Percentiles rank a stretch among this genome's conserved stretches.
Evolutionary conservation across 30 jellyfish, hydroid and myxozoan genomes (phyloP).

Genomic region (Mastigias papua): DNA sequence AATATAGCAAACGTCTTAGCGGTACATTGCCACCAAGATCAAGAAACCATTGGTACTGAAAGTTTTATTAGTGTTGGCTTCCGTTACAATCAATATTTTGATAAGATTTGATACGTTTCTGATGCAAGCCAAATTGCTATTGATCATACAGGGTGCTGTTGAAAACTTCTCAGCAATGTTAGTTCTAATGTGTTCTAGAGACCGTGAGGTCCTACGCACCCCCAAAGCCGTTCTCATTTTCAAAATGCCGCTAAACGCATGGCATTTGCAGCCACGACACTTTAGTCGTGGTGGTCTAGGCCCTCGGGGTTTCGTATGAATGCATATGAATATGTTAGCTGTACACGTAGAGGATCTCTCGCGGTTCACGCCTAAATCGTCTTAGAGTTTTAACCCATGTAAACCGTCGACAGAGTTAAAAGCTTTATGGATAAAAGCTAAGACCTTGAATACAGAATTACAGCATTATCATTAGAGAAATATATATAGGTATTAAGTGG

Average conservation of each 20-base stretch:
- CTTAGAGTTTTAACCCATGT: not conserved
- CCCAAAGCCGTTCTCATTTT: not conserved
- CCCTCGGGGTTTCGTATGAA: not conserved
- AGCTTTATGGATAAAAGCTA: not conserved
- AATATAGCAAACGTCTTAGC: no score
- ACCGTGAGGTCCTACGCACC: not conserved
- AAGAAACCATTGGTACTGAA: not conserved
- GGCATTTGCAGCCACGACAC: not conserved
- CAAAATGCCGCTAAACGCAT: no score
- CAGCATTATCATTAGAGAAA: conserved; percentile 40
- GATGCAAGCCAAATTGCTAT: not conserved
- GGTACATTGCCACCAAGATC: not conserved
- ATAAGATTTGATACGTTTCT: not conserved
- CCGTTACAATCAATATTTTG: not conserved
- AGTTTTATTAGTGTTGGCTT: not conserved
- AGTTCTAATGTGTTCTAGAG: not conserved
- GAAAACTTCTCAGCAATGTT: not conserved
- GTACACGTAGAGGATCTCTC: not conserved
- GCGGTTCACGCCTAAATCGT: conserved; percentile 25
- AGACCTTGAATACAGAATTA: not conserved
- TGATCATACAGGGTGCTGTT: not conserved
- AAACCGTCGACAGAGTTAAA: conserved; percentile 25
- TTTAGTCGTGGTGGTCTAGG: not conserved
- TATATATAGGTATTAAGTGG: conserved; percentile 10
- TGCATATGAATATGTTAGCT: not conserved